Evolutionary conservation across 2,113 vertebrate genomes (phyloP).

Genomic region (Pyrgilauda ruficollis): DNA sequence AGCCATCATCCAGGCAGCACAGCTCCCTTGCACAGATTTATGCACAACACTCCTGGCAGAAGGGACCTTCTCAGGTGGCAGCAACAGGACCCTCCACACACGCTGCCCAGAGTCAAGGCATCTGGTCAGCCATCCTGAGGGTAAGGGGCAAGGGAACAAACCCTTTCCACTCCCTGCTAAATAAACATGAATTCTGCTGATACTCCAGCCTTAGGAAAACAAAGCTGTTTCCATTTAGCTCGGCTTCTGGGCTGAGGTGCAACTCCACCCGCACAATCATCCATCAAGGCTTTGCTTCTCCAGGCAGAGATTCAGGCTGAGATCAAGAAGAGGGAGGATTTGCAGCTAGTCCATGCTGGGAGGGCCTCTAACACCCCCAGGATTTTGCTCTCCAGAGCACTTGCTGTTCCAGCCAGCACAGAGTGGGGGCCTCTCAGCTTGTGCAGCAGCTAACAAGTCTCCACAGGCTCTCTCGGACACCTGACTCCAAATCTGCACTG

Average conservation of each 20-base stretch:
- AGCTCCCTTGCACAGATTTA: not conserved
- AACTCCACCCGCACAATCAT: constrained; percentile 32
- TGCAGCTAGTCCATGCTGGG: not conserved
- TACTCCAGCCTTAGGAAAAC: constrained; percentile 49
- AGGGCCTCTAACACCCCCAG: constrained; percentile 12
- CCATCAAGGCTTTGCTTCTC: not conserved
- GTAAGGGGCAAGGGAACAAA: not conserved
- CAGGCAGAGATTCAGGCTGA: constrained; percentile 30
- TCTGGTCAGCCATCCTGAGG: not conserved
- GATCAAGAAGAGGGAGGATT: constrained; percentile 18
- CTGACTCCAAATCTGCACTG: not conserved
- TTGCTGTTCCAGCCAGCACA: not conserved
- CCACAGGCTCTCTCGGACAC: not conserved
- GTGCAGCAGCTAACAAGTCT: not conserved
- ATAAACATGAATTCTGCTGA: constrained; percentile 36
- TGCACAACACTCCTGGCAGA: not conserved
- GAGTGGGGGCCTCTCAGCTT: not conserved
- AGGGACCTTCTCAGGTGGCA: not conserved
- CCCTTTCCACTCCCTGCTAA: constrained; percentile 8
- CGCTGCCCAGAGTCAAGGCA: not conserved
- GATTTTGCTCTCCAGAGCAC: not conserved
- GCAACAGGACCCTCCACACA: not conserved
- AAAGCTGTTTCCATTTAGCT: constrained; percentile 65
- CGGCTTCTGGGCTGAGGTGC: constrained; percentile 22
- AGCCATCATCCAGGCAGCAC: not conserved